Base-by-base conservation (phyloP, 64 coral and sea anemone species). In the Astreopora myriophthalma region DNA sequence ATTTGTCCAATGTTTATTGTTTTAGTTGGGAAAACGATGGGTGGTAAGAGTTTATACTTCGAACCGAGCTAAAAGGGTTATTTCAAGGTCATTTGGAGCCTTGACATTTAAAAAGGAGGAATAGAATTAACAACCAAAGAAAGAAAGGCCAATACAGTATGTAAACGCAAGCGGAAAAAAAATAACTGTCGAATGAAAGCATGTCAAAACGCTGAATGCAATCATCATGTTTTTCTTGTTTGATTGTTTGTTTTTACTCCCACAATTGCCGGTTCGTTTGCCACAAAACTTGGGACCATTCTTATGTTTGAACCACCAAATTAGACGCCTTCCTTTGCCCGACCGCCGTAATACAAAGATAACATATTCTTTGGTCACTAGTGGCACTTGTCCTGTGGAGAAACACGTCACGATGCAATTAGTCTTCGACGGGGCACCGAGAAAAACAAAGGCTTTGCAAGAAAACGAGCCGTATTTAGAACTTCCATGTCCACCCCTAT, bases 1-100 rank as follows among this genome's bases (percentile, higher is more conserved):
- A 49, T 81, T 81, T 81, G 32, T 17, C 29, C 58, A 83, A 83
- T 35, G 49, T 27, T 37, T 83, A 38, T 65, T 64, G 57, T 58
- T 60, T 30, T 17, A 13, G 30, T 14, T 80, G 23, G 29, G 11
- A 61, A 78, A 83, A 24, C 57, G 14, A 36, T 57, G 79, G 55
- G 79, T 64, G 79, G 55, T 30, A 16, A 63, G 33, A 23, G n/a
- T 80, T 82, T 30, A 64, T 30, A 64, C 55, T n/a, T 57, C 32
- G 8, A 31, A 57, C 55, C 3, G 23, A 3, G 27, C 34, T 83
- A 23, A 64, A 80, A 60, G 49, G 57, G 34, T 34, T 11, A 34
- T 9, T 27, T 27, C 24, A 52, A 51, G 14, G 20, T 38, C 34
- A 37, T 37, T 38, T 71, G 28, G 8, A 25, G 12, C 3, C 3